A percentile compares a stretch with the other conserved stretches of the same genome.
These are phyloP conservation scores for Tamias sibiricus DNA, from an alignment of 2,113 vertebrate species.

Conservation along the genomic window DNA sequence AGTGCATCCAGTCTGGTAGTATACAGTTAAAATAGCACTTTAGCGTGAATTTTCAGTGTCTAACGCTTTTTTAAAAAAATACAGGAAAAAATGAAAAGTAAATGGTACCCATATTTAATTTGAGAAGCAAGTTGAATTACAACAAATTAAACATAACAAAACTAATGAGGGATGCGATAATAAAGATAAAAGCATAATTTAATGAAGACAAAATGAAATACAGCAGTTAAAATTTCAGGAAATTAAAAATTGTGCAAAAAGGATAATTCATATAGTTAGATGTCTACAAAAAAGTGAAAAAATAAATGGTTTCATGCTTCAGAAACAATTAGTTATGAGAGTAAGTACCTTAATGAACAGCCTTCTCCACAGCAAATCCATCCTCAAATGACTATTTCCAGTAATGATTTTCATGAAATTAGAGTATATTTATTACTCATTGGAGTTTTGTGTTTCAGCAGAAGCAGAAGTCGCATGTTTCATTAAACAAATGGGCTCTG, in stretches of 20 bases:
- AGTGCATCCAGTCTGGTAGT: neutral
- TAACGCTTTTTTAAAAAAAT: neutral
- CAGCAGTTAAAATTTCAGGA: neutral
- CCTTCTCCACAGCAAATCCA: neutral
- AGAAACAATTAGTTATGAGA: neutral
- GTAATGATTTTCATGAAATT: neutral
- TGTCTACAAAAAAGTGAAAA: neutral
- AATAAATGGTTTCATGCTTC: neutral
- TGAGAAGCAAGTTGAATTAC: neutral
- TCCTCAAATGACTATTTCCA: neutral
- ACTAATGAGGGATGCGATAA: neutral
- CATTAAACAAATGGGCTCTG: neutral
- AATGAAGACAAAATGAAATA: neutral
- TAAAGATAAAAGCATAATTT: neutral
- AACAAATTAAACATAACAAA: neutral
- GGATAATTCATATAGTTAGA: neutral
- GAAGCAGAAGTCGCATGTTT: neutral
- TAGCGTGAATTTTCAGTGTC: neutral
- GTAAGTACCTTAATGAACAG: neutral
- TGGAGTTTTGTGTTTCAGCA: neutral
- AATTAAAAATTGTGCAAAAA: neutral
- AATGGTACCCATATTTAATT: neutral
- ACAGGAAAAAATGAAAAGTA: neutral
- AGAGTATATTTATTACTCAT: neutral
- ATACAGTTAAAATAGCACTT: neutral